A percentile compares a stretch with the other conserved stretches of the same genome.
Conservation (phyloP, 2,113 vertebrate genomes). For the Mesitornis unicolor region DNA sequence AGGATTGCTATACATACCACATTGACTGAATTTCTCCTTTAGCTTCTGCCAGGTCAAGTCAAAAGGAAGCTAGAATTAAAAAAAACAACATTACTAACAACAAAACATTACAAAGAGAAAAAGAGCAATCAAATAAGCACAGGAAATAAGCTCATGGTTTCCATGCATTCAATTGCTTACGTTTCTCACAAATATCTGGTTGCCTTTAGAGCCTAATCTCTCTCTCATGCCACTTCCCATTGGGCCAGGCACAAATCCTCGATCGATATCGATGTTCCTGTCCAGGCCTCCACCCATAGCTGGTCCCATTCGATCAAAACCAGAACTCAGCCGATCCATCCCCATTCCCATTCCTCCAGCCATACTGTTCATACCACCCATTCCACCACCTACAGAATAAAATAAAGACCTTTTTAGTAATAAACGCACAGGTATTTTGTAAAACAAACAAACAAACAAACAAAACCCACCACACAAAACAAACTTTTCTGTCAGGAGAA, state of each 20-base stretch:
- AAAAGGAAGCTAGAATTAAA: slow-evolving; percentile 94
- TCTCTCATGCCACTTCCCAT: slow-evolving; percentile 88
- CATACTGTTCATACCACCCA: slow-evolving; percentile 89
- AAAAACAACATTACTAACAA: slow-evolving; percentile 60
- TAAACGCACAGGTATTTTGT: neutral
- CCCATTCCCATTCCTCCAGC: slow-evolving; percentile 78
- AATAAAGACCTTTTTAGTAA: neutral
- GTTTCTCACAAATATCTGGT: slow-evolving; percentile 98
- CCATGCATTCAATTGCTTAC: slow-evolving; percentile 75
- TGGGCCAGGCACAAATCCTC: slow-evolving; percentile 85
- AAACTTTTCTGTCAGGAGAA: neutral
- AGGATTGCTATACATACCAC: slow-evolving; percentile 81
- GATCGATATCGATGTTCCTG: slow-evolving; percentile 88
- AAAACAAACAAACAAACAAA: too few species aligned
- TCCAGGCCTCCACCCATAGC: slow-evolving; percentile 77
- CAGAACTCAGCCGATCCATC: slow-evolving; percentile 87
- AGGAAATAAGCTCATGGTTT: neutral
- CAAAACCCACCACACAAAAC: too few species aligned
- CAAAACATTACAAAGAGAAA: neutral
- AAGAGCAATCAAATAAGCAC: neutral
- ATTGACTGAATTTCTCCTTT: slow-evolving; percentile 97
- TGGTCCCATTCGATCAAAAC: slow-evolving; percentile 88
- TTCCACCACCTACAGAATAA: slow-evolving; percentile 68
- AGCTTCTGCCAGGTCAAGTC: slow-evolving; percentile 98
- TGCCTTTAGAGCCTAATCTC: slow-evolving; percentile 89